These are phyloP conservation scores for Orchesellides sinensis DNA, from an alignment of 2,888 invertebrate genomes.

Conservation along the genomic window DNA sequence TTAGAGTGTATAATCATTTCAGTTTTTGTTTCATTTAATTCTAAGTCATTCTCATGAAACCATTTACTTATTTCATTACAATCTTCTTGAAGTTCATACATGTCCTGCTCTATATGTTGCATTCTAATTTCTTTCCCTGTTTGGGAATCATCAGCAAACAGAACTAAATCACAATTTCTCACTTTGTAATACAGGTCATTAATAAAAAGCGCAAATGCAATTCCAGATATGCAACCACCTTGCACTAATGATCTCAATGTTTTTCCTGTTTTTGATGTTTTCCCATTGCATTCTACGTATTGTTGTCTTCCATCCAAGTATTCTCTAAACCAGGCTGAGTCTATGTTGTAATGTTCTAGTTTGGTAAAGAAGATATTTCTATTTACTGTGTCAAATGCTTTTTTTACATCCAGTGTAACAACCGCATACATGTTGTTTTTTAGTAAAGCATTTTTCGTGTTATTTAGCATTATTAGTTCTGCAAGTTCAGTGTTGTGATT, in stretches of 20 bases:
- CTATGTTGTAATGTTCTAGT: conserved; percentile 13
- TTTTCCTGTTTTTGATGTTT: neutral
- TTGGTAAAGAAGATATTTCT: neutral
- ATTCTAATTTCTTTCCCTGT: neutral
- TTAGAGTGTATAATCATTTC: neutral
- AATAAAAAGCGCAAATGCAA: conserved; percentile 12
- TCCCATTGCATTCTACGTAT: neutral
- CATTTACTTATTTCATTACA: conserved; percentile 1
- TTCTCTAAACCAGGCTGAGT: neutral
- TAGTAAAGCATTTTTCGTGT: neutral
- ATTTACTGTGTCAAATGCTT: conserved; percentile 37
- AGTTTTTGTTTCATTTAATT: conserved; percentile 19
- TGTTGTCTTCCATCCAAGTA: conserved; percentile 16
- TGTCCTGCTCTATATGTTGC: neutral
- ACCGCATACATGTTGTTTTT: conserved; percentile 2
- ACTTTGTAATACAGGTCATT: conserved; percentile 11
- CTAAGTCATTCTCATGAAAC: conserved; percentile 1
- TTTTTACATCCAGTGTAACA: conserved; percentile 30
- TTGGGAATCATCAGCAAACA: conserved; percentile 24
- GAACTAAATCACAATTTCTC: neutral
- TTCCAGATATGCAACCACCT: conserved; percentile 1
- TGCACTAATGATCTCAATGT: conserved; percentile 2
- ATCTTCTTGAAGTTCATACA: neutral
- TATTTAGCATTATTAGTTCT: conserved; percentile 7
- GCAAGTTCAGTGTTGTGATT: conserved; percentile 39